Evolutionary conservation across 92 coral and sea anemone genomes (phyloP).

Genomic region (Nematostella vectensis): DNA sequence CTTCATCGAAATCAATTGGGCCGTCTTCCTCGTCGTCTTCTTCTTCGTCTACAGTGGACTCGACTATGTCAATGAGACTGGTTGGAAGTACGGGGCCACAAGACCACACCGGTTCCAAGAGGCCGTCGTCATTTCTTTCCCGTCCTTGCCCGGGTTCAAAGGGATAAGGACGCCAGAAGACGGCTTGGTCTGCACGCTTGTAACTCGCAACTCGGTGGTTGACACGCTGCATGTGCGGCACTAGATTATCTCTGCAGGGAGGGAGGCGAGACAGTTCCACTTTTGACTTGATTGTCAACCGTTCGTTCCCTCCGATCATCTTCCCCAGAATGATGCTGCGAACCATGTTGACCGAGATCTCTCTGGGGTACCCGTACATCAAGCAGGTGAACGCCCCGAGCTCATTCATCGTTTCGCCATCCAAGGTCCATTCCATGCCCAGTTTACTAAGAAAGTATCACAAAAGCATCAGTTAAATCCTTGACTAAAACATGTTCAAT

Average conservation of each 20-base stretch:
- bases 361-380: conserved; percentile 21
- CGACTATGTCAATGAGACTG: conserved; percentile 30
- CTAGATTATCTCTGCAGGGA: conserved; percentile 36
- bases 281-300: conserved; percentile 8
- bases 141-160: conserved; percentile 23
- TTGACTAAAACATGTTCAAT: no score
- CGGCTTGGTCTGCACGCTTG: conserved; percentile 27
- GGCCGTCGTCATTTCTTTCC: conserved; percentile 21
- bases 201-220: conserved; percentile 35
- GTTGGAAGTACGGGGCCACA: conserved; percentile 29
- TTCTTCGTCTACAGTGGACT: neutral
- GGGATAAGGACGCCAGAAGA: conserved; percentile 33
- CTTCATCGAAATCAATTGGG: neutral
- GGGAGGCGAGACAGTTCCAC: conserved; percentile 31
- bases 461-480: no score
- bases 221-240: conserved; percentile 26
- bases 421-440: no score
- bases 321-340: conserved; percentile 2
- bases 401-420: neutral
- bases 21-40: conserved; percentile 1
- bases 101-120: conserved; percentile 43
- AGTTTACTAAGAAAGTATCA: no score
- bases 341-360: conserved; percentile 7
- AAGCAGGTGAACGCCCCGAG: conserved; percentile 23
- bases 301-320: conserved; percentile 15